Evolutionary conservation across 92 coral and sea anemone genomes (phyloP), one percentile per base, ranked within the genome.

Genomic region (Palythoa caribaeorum): DNA sequence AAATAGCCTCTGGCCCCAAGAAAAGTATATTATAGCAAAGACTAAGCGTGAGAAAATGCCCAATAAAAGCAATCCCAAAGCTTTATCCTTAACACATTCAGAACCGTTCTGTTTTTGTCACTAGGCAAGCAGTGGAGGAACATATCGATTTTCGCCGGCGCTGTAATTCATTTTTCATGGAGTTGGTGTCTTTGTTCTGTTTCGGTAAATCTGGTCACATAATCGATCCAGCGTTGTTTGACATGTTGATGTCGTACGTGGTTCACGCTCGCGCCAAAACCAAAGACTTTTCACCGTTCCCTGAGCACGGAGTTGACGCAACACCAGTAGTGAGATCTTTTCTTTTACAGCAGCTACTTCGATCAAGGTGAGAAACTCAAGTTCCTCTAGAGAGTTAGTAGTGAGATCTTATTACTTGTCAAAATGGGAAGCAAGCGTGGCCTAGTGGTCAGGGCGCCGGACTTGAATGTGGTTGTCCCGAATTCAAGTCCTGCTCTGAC

Each of bases 251-350:
- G 93, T 65, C 92, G 10, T 94, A 96, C 40, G 95, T 96, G 48
- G 89, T 93, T 19, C 86, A 89, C 14, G 91, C 90, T 38, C 84
- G 79, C 48, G 90, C 93, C 5, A 72, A 87, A 50, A 94, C 98
- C 38, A 92, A 94, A 62, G 90, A 79, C 66, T 95, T 95, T 55
- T 91, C 98, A 1, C 98, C 98, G 11, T 95, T 95, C 80, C 94
- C 94, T 54, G 96, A 92, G 79, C 93, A 93, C 76, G 96, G 94
- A 44, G 92, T 93, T 38, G 98, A 95, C 77, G 85, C 93, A 52
- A 95, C 96, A 7, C 96, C 98, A 9, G 96, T 95, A 63, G 96
- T 95, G 77, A 90, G 98, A 57, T 95, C 98, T 1, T 95, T 95
- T 70, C 92, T 95, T 6, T 84, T 95, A 20, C 94, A 95, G 84